Evolutionary conservation across 2,113 vertebrate species (phyloP), one percentile per base, ranked within the genome.

Genomic region (Ranitomeya imitator): DNA sequence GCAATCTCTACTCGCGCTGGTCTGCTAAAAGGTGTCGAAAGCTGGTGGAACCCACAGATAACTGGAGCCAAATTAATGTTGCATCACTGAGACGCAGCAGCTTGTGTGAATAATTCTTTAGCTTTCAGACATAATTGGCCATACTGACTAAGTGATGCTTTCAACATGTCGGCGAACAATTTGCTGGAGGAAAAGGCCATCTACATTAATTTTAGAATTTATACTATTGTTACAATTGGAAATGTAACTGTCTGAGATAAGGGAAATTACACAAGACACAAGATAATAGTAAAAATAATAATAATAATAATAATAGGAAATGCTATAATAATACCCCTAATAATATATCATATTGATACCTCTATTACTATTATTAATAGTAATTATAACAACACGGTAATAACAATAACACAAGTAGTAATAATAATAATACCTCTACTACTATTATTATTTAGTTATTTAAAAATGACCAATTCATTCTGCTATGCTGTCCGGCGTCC

Each of bases 1-100:
- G 85, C 84, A 84, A 88, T 84, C 80, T 88, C 59, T 81, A 57
- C 81, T 76, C 69, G 18, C 83, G 79, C 69, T 83, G 80, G 85
- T 69, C 59, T 79, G 61, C 65, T 86, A 86, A 88, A 67, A 88
- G 87, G 87, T 88, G 81, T 65, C 45, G 81, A 86, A 74, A 88
- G 69, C 81, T 83, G 65, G 73, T 45, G 51, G 71, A 88, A 88
- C 59, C 81, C 71, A 78, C 60, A 88, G 57, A 88, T 83, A 84
- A 78, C 60, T 3, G 45, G 15, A 84, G 73, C 74, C 81, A 65
- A 84, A 88, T 88, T n/a, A 80, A 59, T 73, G 74, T 71, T 51
- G 26, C 77, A 87, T 69, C 73, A 55, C 69, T 76, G 51, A 31
- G 69, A 88, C 5, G 79, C 26, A 60, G 86, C 51, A 82, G 78